Base-by-base conservation (phyloP, 2,797 vertebrate species). In the Chloroceryle inda region DNA sequence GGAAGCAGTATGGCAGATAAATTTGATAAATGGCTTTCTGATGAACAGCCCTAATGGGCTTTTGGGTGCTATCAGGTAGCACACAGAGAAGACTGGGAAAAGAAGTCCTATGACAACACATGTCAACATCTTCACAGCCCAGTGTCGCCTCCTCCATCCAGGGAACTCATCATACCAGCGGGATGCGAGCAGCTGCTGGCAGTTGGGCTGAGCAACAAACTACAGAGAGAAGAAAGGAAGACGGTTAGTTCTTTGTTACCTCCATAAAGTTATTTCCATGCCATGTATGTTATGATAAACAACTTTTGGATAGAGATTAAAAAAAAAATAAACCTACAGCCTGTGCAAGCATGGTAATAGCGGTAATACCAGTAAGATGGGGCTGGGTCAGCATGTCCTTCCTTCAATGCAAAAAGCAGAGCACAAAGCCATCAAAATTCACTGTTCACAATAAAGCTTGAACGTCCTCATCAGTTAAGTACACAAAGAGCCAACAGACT, bases 191-290 rank as follows among this genome's bases (percentile, higher is more conserved):
- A 99, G 98, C 97, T 99, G 99, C 97, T 99, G 99, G 97, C 99
- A 99, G 94, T 99, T 99, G 66, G 99, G 99, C 97, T 99, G 99
- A 85, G 99, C 99, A 76, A 99, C 99, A 97, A 99, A 99, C 99
- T 99, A 89, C 37, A 76, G 63, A 74, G 91, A 97, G 71, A 98
- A 96, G 45, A 92, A 94, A 96, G 59, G 64, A 61, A 90, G 71
- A 93, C 2, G 20, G 44, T 96, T 88, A 96, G 66, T 92, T 64
- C 40, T 61, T 45, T 33, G 10, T n/a, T 33, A 18, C 6, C 9
- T 35, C 31, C 91, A 13, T 31, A 26, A 92, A 76, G 24, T 11
- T 72, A 59, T 50, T 72, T 91, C 18, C 24, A 59, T 66, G 33
- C 23, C 62, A 10, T 15, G 7, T 62, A 21, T 22, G 26, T 62